Evolutionary conservation across 2,113 vertebrate genomes (phyloP).

Genomic region (Tyto alba): DNA sequence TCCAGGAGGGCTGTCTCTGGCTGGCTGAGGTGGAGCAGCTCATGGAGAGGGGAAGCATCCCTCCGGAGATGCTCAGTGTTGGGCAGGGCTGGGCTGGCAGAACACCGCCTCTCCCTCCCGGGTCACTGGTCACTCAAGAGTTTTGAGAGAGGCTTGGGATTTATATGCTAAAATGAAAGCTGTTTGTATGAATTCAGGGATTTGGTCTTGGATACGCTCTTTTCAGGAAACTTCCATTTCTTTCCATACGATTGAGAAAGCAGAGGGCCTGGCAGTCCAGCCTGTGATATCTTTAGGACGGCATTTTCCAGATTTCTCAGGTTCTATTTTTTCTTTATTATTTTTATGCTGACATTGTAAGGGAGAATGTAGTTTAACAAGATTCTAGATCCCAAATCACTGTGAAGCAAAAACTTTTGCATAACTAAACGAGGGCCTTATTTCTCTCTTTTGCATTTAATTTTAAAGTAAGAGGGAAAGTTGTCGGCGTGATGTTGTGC

Average conservation of each 20-base stretch:
- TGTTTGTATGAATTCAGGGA: not conserved
- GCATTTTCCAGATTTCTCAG: conserved; percentile 32
- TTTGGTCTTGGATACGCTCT: not conserved
- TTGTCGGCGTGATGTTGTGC: no score
- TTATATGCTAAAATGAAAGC: not conserved
- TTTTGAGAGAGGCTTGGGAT: not conserved
- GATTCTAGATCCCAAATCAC: not conserved
- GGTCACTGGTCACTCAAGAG: not conserved
- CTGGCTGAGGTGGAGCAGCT: not conserved
- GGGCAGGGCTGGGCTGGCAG: not conserved
- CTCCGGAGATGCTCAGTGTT: not conserved
- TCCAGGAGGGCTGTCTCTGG: not conserved
- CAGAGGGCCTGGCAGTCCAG: not conserved
- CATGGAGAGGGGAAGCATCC: not conserved
- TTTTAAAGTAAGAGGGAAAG: not conserved
- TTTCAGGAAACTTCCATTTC: not conserved
- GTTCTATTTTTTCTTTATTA: conserved; percentile 22
- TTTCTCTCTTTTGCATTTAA: not conserved
- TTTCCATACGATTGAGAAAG: not conserved
- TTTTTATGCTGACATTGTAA: conserved; percentile 26
- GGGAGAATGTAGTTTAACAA: not conserved
- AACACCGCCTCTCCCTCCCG: not conserved
- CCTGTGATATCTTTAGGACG: conserved; percentile 6
- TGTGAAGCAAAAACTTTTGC: not conserved
- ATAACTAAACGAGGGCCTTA: not conserved